phyloP scores from a whole-genome alignment of 1,140 invertebrate species.

The Pinna nobilis region DNA sequence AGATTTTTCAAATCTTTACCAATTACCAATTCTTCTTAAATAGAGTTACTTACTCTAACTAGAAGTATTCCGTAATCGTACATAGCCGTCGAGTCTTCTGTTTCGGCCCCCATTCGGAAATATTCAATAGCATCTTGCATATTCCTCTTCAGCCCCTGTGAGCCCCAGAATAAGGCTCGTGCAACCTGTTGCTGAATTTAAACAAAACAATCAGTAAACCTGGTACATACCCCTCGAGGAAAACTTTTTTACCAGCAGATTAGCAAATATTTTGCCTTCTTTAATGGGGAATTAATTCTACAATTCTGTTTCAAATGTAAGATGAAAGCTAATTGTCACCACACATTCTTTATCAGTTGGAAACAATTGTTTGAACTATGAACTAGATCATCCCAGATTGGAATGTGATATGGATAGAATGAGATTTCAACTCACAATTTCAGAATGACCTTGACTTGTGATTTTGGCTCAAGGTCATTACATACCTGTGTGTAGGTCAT shows the following conservation, averaged over 20 bases:
- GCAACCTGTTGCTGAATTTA: slow-evolving; percentile 57
- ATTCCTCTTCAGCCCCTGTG: slow-evolving; percentile 66
- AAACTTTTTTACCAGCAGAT: not conserved
- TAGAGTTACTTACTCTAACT: slow-evolving; percentile 53
- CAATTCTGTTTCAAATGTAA: no score
- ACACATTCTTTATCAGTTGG: no score
- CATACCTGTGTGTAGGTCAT: no score
- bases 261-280: not conserved
- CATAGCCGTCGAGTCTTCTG: slow-evolving; percentile 55
- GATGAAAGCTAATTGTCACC: no score
- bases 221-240: not conserved
- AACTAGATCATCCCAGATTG: no score
- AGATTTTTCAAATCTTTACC: no score
- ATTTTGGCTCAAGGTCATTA: no score
- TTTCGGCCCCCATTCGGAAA: slow-evolving; percentile 60
- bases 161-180: slow-evolving; percentile 64
- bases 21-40: not conserved
- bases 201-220: not conserved
- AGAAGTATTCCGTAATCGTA: slow-evolving; percentile 68
- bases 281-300: no score
- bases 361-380: no score
- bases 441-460: no score
- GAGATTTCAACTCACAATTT: no score
- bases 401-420: no score
- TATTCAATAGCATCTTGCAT: slow-evolving; percentile 61